Conservation (phyloP, 1,140 invertebrate species). For the Uloborus diversus region DNA sequence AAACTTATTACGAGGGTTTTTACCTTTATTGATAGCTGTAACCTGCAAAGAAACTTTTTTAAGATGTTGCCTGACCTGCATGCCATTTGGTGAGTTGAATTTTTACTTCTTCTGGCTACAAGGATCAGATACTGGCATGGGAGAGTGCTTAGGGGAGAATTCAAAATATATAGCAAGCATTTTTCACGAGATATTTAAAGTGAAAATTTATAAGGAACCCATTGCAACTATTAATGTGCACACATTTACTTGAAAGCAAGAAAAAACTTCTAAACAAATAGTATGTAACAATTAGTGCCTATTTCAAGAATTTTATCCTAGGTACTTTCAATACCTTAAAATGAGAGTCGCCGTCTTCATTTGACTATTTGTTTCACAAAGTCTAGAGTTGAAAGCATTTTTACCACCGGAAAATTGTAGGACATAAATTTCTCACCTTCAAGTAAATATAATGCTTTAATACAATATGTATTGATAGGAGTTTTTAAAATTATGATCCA, state of each 20-base stretch:
- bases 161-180: constrained; percentile 31
- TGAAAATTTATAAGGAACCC: constrained; percentile 1
- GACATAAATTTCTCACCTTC: too few species aligned
- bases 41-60: constrained; percentile 7
- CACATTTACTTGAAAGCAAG: background rate
- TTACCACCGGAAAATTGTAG: too few species aligned
- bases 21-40: background rate
- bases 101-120: constrained; percentile 38
- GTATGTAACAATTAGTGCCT: background rate
- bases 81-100: constrained; percentile 33
- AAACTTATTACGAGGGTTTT: background rate
- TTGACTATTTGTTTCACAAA: constrained; percentile 27
- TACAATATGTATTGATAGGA: too few species aligned
- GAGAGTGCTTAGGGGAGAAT: constrained; percentile 32
- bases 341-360: too few species aligned
- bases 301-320: too few species aligned
- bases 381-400: background rate
- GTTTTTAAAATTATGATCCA: too few species aligned
- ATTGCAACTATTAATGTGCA: background rate
- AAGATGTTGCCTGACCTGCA: constrained; percentile 27
- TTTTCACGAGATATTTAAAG: background rate
- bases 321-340: too few species aligned
- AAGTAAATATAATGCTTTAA: too few species aligned
- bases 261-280: background rate
- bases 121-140: constrained; percentile 29